Evolutionary conservation across 2,797 vertebrate genomes (phyloP).

Genomic region (Falco biarmicus): DNA sequence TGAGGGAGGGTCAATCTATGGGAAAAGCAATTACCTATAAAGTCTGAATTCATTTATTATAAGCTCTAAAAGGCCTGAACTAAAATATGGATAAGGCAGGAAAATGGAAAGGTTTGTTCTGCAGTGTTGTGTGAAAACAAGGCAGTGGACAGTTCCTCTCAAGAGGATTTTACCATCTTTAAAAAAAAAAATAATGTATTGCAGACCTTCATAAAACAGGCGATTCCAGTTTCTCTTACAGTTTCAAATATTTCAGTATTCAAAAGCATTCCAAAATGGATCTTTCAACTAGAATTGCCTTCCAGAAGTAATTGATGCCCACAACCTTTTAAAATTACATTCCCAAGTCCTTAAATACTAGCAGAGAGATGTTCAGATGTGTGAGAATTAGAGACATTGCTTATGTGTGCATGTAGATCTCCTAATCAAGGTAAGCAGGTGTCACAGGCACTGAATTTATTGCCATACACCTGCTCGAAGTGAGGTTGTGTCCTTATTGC

Average conservation of each 20-base stretch:
- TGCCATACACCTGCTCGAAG: neutral
- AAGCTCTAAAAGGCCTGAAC: neutral
- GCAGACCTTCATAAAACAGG: neutral
- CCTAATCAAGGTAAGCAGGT: neutral
- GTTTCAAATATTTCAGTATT: neutral
- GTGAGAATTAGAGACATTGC: neutral
- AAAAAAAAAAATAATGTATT: neutral
- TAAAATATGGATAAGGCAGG: neutral
- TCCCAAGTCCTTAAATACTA: neutral
- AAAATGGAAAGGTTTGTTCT: neutral
- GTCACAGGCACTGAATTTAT: neutral
- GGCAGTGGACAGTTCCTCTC: neutral
- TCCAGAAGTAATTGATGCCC: neutral
- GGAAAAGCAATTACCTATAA: constrained; percentile 27
- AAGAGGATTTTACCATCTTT: neutral
- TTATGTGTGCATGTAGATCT: neutral
- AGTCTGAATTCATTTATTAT: constrained; percentile 31
- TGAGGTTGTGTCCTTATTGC: neutral
- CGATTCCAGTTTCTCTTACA: neutral
- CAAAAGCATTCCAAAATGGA: neutral
- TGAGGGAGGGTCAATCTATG: neutral
- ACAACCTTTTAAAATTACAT: neutral
- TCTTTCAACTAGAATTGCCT: neutral
- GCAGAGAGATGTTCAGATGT: neutral
- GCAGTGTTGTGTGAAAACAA: neutral